Evolutionary conservation across 1,140 invertebrate genomes (phyloP), one percentile per base, ranked within the genome.

Genomic region (Hyphantria cunea): DNA sequence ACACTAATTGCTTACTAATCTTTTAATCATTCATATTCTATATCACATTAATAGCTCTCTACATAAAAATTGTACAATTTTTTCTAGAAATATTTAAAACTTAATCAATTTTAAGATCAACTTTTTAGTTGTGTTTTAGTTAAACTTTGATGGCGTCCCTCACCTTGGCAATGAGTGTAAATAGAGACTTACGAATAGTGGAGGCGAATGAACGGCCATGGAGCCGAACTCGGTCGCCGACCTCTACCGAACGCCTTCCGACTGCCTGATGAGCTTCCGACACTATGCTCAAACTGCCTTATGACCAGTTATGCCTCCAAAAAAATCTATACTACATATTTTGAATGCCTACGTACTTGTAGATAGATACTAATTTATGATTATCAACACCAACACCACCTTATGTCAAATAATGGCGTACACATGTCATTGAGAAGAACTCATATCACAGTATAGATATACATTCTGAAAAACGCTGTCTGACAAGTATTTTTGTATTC

Each of bases 191-290:
- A 60, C 53, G 53, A 50, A 52, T 67, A 64, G 60, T 49, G 50
- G 34, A 59, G 45, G 56, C 49, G 66, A 71, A 74, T 52, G 75
- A 76, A 70, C 78, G 80, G 70, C 79, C 81, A 33, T 61, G 71
- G 61, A 56, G 76, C 78, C 82, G 69, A 84, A 84, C 72, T 17
- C 79, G 83, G 83, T 82, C 83, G 61, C 42, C 70, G 81, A 86
- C 75, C 83, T 76, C 75, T 50, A 50, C 37, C 70, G 65, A 44
- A 74, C 74, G 74, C 69, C 59, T 64, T 56, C 50, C 56, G 77
- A 78, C 69, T 82, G 60, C 66, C 44, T 77, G 78, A 81, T 84
- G 75, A 80, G 74, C 65, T 66, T 69, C 63, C 66, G 62, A 68
- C 45, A 7, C 37, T n/a, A 5, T 25, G 17, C 37, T 3, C 8